Evolutionary conservation across 2,113 vertebrate species (phyloP), one percentile per base, ranked within the genome.

Genomic region (Caracal caracal): DNA sequence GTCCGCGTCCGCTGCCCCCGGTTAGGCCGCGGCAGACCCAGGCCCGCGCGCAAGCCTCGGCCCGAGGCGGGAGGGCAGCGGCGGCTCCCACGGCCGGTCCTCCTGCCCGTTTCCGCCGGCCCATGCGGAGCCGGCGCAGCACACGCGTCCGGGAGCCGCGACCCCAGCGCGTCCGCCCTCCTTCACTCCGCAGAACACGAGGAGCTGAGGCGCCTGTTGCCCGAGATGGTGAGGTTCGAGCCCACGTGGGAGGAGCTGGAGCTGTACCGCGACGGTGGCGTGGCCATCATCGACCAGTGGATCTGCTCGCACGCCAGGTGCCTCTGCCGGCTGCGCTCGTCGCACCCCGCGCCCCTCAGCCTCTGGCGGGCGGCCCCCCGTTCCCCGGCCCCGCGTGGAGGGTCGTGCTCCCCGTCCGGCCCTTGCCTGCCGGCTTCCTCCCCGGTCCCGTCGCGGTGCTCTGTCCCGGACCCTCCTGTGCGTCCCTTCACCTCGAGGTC

Each of bases 251-350:
- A 99, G 37, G 99, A 99, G 94, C 98, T 99, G 90, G 99, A 99
- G 78, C 98, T 99, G 35, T 99, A 99, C 94, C 99, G 99, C 95
- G 99, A 99, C 5, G 99, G 99, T 24, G 99, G 99, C 0, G 98
- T 99, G 37, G 99, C 99, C 11, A 99, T 99, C 89, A 99, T 99
- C 90, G 99, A 99, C 97, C 99, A 99, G 98, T 99, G 99, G 99
- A 99, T 99, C 97, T 99, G 99, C 5, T 98, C 99, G 0, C 99
- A 99, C 53, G 99, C 99, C 43, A 99, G 99, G 99, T 78, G 75
- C 47, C 73, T 15, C 56, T 20, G 20, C 53, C 11, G 26, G 4
- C 61, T 26, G 28, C 2, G 28, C 63, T 13, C 56, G 56, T 19
- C 56, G 7, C 43, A 7, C 43, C 43, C 43, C 43, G 43, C 43